Conservation (phyloP, 2,113 vertebrate species). For the Nanorana parkeri region DNA sequence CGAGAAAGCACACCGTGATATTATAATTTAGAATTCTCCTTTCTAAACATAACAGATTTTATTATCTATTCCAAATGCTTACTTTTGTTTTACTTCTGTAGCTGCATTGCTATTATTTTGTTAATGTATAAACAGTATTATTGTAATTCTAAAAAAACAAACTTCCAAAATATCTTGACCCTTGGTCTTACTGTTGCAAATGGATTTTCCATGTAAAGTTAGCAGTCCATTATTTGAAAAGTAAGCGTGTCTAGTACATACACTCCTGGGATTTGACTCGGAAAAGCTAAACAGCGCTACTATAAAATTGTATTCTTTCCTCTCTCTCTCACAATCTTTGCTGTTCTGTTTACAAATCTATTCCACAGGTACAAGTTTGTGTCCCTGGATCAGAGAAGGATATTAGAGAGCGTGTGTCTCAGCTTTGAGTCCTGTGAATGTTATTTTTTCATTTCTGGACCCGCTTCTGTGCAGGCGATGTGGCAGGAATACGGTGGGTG, state of each 20-base stretch:
- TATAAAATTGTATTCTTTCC: neutral
- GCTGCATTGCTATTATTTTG: too few relatives aligned
- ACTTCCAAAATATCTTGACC: neutral
- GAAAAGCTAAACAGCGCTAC: neutral
- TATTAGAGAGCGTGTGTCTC: neutral
- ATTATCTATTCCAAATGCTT: too few relatives aligned
- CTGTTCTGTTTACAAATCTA: neutral
- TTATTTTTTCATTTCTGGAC: conserved; percentile 1
- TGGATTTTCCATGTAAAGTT: conserved; percentile 36
- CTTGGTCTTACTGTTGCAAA: neutral
- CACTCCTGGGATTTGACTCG: conserved; percentile 7
- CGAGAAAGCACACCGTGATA: too few relatives aligned
- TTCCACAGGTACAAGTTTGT: neutral
- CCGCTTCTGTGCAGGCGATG: neutral
- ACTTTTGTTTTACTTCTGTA: too few relatives aligned
- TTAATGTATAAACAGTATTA: too few relatives aligned
- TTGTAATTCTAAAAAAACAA: too few relatives aligned
- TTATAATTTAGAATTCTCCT: too few relatives aligned
- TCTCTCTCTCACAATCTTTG: neutral
- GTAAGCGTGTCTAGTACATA: neutral
- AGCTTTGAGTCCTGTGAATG: neutral
- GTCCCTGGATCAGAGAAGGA: neutral
- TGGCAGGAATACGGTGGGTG: conserved; percentile 6
- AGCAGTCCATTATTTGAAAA: neutral
- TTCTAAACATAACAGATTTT: too few relatives aligned